Conservation (phyloP, 2,113 vertebrate species). For the Cercocebus atys region DNA sequence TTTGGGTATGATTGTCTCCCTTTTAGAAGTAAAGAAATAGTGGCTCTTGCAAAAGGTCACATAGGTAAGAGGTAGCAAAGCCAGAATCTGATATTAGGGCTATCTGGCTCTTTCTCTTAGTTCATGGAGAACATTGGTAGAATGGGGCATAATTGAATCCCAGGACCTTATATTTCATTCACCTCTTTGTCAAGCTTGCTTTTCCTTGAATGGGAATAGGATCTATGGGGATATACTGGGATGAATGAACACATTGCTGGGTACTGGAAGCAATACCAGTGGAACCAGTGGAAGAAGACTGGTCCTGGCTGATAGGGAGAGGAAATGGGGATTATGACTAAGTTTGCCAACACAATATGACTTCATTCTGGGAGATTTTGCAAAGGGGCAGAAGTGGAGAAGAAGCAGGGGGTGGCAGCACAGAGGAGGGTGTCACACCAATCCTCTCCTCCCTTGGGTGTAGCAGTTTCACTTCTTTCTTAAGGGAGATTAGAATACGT, state of each 20-base stretch:
- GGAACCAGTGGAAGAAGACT: background rate
- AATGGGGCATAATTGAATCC: background rate
- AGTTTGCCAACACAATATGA: background rate
- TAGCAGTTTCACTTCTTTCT: constrained; percentile 24
- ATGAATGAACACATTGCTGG: background rate
- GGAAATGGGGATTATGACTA: background rate
- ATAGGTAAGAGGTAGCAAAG: background rate
- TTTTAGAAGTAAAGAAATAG: constrained; percentile 5
- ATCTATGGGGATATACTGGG: background rate
- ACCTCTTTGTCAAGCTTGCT: background rate
- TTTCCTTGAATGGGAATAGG: background rate
- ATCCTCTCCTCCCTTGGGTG: background rate
- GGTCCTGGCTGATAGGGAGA: background rate
- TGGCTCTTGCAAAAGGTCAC: background rate
- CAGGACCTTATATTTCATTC: background rate
- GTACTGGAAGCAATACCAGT: background rate
- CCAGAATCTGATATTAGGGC: background rate
- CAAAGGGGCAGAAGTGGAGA: background rate
- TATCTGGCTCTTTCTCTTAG: background rate
- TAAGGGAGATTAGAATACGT: background rate
- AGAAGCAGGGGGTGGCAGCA: background rate
- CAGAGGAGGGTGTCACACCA: background rate
- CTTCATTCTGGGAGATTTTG: background rate
- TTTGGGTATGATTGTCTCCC: background rate
- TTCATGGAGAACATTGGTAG: background rate